These are phyloP conservation scores for Eucidaris tribuloides DNA, from an alignment of 35 echinoderm and acorn worm genomes.

Conservation along the genomic window DNA sequence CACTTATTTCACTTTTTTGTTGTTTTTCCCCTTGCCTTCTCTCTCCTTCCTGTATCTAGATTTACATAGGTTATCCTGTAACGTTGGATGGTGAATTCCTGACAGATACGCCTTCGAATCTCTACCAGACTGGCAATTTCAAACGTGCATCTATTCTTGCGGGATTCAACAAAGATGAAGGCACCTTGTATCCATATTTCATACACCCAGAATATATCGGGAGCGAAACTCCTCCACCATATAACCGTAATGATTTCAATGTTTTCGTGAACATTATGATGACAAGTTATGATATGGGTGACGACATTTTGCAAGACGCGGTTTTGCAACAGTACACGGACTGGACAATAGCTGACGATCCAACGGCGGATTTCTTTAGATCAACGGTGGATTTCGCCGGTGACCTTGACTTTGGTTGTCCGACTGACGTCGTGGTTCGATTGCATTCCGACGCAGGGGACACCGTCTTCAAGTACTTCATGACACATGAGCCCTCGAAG, in stretches of 20 bases:
- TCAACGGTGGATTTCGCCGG: slow-evolving; percentile 26
- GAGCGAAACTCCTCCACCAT: background rate
- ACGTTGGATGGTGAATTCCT: slow-evolving; percentile 61
- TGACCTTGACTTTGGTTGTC: slow-evolving; percentile 47
- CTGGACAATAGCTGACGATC: slow-evolving; percentile 42
- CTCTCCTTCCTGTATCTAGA: background rate
- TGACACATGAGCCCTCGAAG: slow-evolving; percentile 50
- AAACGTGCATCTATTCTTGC: slow-evolving; percentile 48
- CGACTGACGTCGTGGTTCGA: slow-evolving; percentile 17
- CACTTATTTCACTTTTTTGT: background rate
- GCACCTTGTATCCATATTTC: slow-evolving; percentile 28
- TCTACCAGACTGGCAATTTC: slow-evolving; percentile 38
- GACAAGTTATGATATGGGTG: slow-evolving; percentile 9
- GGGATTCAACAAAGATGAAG: slow-evolving; percentile 67
- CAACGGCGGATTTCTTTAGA: slow-evolving; percentile 29
- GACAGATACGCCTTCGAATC: slow-evolving; percentile 34
- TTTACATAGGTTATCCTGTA: slow-evolving; percentile 28
- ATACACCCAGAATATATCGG: slow-evolving; percentile 5
- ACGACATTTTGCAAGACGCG: slow-evolving; percentile 10
- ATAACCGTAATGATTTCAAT: slow-evolving; percentile 2
- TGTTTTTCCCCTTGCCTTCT: background rate
- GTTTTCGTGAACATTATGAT: slow-evolving; percentile 1
- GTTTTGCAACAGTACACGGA: slow-evolving; percentile 53
- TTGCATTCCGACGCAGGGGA: slow-evolving; percentile 17
- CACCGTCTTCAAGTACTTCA: slow-evolving; percentile 49